Evolutionary conservation across 2,797 vertebrate genomes (phyloP).

Genomic region (Furcifer pardalis): DNA sequence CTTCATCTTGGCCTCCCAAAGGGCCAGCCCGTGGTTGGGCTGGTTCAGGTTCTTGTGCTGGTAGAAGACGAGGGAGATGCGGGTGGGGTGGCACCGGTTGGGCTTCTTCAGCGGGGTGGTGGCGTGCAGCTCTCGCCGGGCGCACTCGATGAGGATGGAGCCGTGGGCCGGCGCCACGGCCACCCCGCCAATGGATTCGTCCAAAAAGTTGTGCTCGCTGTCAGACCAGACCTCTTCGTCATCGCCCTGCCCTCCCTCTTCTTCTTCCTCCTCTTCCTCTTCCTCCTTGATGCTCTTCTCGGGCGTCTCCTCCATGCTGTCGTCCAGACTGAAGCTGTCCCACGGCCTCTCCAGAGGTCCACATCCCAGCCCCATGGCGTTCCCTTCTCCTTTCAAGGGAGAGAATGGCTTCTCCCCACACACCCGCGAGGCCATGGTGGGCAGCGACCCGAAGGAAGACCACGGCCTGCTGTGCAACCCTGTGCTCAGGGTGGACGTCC

Average conservation of each 20-base stretch:
- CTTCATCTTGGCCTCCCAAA: conserved; percentile 99
- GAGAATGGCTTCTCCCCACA: conserved; percentile 85
- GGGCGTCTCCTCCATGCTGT: conserved; percentile 73
- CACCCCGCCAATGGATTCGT: conserved; percentile 94
- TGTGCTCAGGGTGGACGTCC: conserved; percentile 78
- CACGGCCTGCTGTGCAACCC: conserved; percentile 88
- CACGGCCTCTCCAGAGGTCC: conserved; percentile 76
- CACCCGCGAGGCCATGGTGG: conserved; percentile 71
- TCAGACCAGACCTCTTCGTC: conserved; percentile 85
- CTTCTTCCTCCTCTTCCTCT: conserved; percentile 60
- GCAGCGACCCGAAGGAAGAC: conserved; percentile 84
- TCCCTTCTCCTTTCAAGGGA: conserved; percentile 72
- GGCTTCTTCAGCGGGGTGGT: conserved; percentile 96
- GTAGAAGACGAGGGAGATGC: conserved; percentile 99
- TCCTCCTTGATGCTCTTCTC: conserved; percentile 72
- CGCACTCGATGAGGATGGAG: conserved; percentile 96
- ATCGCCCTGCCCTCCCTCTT: no score
- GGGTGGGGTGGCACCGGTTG: conserved; percentile 94
- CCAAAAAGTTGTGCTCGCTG: conserved; percentile 98
- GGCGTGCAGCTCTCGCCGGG: conserved; percentile 93
- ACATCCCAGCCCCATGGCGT: background rate
- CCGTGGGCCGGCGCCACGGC: conserved; percentile 94
- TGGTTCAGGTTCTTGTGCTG: conserved; percentile 99
- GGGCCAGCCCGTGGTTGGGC: conserved; percentile 92
- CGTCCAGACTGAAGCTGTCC: conserved; percentile 79